Conservation (phyloP, 2,113 vertebrate genomes). For the Hypomesus transpacificus region DNA sequence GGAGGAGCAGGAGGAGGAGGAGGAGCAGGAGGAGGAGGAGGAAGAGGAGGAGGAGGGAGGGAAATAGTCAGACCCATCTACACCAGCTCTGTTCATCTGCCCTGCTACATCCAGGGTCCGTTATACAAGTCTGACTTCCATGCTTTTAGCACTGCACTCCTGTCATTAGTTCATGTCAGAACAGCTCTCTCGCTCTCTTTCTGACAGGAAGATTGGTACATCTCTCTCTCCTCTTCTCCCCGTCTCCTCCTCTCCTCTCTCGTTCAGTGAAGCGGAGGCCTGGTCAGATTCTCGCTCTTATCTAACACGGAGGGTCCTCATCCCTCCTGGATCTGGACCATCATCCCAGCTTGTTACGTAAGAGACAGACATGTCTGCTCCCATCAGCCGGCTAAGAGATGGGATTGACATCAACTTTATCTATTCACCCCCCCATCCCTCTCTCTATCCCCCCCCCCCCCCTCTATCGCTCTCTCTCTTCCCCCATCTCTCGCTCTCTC, state of each 20-base stretch:
- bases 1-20: not conserved
- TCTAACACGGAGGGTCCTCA: no score
- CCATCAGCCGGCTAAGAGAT: not conserved
- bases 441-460: not conserved
- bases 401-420: conserved; percentile 2
- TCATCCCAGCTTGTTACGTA: not conserved
- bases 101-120: no score
- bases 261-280: no score
- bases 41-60: not conserved
- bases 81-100: no score
- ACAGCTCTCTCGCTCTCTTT: not conserved
- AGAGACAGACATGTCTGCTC: conserved; percentile 4
- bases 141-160: not conserved
- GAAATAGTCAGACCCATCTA: not conserved
- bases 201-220: not conserved
- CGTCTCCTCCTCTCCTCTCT: not conserved
- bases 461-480: not conserved
- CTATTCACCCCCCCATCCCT: not conserved
- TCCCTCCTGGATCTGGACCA: not conserved
- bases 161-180: not conserved
- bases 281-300: no score
- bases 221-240: not conserved
- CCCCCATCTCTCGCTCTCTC: not conserved
- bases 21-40: not conserved
- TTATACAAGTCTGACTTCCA: no score